Evolutionary conservation across 2,888 invertebrate species (phyloP).

Genomic region (Molanna angustata): DNA sequence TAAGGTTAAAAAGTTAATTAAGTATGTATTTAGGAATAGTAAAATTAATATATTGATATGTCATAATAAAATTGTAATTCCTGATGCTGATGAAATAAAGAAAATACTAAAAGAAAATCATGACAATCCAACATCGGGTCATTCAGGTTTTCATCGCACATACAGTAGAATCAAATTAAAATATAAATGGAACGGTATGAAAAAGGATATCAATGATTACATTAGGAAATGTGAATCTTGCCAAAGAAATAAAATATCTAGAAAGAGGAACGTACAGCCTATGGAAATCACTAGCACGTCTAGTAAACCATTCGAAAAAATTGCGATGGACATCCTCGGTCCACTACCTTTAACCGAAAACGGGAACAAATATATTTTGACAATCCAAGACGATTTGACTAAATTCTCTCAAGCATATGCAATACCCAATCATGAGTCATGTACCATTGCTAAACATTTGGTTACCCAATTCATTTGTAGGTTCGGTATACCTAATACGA

Average conservation of each 20-base stretch:
- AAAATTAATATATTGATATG: background rate
- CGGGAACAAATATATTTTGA: slow-evolving; percentile 39
- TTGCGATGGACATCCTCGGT: slow-evolving; percentile 38
- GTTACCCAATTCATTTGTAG: slow-evolving; percentile 33
- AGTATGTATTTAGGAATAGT: background rate
- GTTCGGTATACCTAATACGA: slow-evolving; percentile 44
- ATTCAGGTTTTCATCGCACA: slow-evolving; percentile 23
- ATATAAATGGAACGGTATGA: slow-evolving; percentile 27
- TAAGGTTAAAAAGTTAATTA: background rate
- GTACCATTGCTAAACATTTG: slow-evolving; percentile 35
- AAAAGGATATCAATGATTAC: slow-evolving; percentile 19
- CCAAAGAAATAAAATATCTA: slow-evolving; percentile 36
- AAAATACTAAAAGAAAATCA: slow-evolving; percentile 3
- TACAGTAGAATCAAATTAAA: slow-evolving; percentile 16
- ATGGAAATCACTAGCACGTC: slow-evolving; percentile 37
- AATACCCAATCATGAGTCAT: slow-evolving; percentile 37
- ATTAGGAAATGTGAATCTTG: slow-evolving; percentile 36
- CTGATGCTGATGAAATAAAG: background rate
- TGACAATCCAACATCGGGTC: slow-evolving; percentile 11
- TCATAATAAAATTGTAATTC: background rate
- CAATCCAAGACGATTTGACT: slow-evolving; percentile 39
- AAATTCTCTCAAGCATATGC: slow-evolving; percentile 38
- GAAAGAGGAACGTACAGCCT: slow-evolving; percentile 33
- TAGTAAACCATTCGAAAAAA: slow-evolving; percentile 34
- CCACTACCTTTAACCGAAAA: slow-evolving; percentile 36